A percentile compares a stretch with the other conserved stretches of the same genome.
Evolutionary conservation across 2,113 vertebrate species (phyloP).

Genomic region (Otocyon megalotis): DNA sequence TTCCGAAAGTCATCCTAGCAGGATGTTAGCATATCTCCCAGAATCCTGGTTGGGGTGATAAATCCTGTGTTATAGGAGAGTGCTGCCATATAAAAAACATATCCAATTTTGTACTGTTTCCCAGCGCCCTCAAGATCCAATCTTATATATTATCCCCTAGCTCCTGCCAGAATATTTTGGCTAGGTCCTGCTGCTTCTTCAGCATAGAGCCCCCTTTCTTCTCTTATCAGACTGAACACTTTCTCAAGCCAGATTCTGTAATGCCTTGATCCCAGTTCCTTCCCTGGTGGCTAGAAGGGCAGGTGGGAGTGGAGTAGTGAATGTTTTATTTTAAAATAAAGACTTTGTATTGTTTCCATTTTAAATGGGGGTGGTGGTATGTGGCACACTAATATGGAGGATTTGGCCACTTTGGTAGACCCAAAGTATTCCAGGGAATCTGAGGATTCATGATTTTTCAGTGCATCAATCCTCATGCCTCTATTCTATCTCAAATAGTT

Average conservation of each 20-base stretch:
- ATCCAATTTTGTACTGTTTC: neutral
- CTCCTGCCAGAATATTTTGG: neutral
- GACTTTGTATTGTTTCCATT: neutral
- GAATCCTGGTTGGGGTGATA: neutral
- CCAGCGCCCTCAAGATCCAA: neutral
- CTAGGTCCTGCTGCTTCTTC: neutral
- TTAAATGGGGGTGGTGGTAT: neutral
- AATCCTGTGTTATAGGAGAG: neutral
- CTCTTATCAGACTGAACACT: neutral
- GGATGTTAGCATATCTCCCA: neutral
- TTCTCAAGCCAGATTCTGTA: neutral
- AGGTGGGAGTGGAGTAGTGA: neutral
- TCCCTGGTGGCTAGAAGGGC: neutral
- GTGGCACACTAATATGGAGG: neutral
- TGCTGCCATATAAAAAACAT: neutral
- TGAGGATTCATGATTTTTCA: neutral
- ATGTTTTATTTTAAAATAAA: neutral
- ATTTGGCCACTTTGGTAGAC: neutral
- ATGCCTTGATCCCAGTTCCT: neutral
- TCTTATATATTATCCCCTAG: too few species aligned
- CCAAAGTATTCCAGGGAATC: neutral
- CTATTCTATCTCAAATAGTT: neutral
- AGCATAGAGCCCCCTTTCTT: neutral
- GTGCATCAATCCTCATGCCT: neutral
- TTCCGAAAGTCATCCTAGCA: neutral